These are phyloP conservation scores for Capreolus pygargus DNA, from an alignment of 2,113 vertebrate genomes.

Conservation along the genomic window DNA sequence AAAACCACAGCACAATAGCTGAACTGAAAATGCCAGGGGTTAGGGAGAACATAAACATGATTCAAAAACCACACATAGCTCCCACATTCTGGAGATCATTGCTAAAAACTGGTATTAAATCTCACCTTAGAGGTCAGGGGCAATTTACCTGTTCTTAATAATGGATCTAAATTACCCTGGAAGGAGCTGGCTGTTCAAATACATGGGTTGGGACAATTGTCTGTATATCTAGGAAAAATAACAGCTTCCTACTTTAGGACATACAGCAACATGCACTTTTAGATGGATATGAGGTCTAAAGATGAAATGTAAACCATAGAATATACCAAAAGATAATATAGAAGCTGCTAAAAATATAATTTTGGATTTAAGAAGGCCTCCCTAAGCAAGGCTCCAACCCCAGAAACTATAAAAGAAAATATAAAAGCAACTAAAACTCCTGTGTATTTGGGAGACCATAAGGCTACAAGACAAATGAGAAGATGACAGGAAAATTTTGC, in stretches of 20 bases:
- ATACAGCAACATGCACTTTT: neutral
- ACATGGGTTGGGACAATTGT: neutral
- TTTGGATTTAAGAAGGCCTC: neutral
- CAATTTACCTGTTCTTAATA: constrained; percentile 28
- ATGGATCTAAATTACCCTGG: neutral
- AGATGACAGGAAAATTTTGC: neutral
- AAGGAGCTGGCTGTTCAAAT: neutral
- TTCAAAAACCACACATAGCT: neutral
- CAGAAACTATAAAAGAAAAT: neutral
- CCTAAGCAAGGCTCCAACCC: neutral
- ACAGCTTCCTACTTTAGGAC: neutral
- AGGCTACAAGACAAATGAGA: neutral
- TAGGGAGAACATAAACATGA: neutral
- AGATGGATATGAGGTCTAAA: neutral
- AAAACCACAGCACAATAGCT: neutral
- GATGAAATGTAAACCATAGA: neutral
- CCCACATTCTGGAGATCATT: neutral
- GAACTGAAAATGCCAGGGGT: constrained; percentile 17
- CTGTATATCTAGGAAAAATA: neutral
- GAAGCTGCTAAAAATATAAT: neutral
- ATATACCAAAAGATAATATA: neutral
- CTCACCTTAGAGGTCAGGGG: constrained; percentile 13
- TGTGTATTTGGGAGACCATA: neutral
- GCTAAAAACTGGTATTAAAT: neutral
- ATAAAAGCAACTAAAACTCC: neutral